Conservation (phyloP, 1,140 invertebrate genomes). For the Drosophila prosaltans region DNA sequence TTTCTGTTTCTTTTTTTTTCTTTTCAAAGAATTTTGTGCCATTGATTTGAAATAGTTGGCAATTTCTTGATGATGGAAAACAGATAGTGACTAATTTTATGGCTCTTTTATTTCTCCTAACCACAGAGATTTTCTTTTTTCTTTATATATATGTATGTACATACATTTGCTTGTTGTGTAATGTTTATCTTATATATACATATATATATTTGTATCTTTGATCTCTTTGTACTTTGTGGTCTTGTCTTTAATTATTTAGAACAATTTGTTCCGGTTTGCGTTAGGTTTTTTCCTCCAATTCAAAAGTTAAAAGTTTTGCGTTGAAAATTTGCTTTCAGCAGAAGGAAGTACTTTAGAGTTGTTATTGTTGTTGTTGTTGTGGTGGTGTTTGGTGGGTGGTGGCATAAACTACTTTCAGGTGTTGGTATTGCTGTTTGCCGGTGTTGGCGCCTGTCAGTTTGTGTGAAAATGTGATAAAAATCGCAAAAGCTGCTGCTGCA, state of each 20-base stretch:
- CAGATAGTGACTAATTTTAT: slow-evolving; percentile 43
- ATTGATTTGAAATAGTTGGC: slow-evolving; percentile 7
- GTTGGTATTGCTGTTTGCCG: slow-evolving; percentile 15
- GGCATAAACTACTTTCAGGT: slow-evolving; percentile 47
- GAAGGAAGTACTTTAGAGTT: not conserved
- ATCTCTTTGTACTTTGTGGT: slow-evolving; percentile 28
- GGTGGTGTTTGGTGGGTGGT: not conserved
- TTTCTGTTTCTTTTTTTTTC: slow-evolving; percentile 1
- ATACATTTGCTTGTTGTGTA: slow-evolving; percentile 19
- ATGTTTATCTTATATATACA: slow-evolving; percentile 36
- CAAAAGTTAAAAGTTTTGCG: slow-evolving; percentile 23
- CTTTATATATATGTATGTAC: not conserved
- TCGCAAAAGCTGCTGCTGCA: slow-evolving; percentile 57
- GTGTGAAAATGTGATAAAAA: slow-evolving; percentile 56
- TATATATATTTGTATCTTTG: slow-evolving; percentile 28
- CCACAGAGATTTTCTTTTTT: not conserved
- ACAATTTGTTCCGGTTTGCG: slow-evolving; percentile 54
- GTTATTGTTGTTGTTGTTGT: slow-evolving; percentile 20
- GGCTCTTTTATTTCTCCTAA: not conserved
- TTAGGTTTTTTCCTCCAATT: slow-evolving; percentile 16
- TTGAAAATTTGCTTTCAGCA: slow-evolving; percentile 39
- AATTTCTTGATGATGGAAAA: slow-evolving; percentile 13
- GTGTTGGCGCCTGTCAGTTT: slow-evolving; percentile 66
- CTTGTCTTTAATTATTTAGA: slow-evolving; percentile 17
- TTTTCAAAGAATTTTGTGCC: slow-evolving; percentile 22